Conservation (phyloP, 2,797 vertebrate genomes). For the Lagocephalus sceleratus region DNA sequence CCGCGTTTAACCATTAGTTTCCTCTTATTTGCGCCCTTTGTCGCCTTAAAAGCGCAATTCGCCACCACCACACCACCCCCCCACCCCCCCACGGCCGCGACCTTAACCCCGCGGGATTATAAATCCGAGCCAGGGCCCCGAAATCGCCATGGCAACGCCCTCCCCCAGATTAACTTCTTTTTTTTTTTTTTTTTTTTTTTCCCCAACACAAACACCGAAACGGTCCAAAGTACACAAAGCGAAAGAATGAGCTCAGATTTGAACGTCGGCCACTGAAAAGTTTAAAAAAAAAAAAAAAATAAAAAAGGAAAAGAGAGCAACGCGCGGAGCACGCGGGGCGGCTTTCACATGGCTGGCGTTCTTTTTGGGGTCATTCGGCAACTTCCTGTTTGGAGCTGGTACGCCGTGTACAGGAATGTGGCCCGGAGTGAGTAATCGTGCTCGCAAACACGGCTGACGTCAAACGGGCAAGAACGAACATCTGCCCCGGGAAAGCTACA, state of each 20-base stretch:
- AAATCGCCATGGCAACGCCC: not conserved
- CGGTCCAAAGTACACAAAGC: slow-evolving; percentile 1
- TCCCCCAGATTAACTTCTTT: too few species aligned
- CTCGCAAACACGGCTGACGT: slow-evolving; percentile 74
- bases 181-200: too few species aligned
- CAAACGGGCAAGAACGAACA: slow-evolving; percentile 67
- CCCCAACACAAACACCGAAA: not conserved
- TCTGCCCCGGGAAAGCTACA: slow-evolving; percentile 68
- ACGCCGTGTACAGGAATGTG: slow-evolving; percentile 70
- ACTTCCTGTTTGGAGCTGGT: slow-evolving; percentile 71
- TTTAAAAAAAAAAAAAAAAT: slow-evolving; percentile 3
- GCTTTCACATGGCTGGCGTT: slow-evolving; percentile 36
- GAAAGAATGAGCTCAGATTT: not conserved
- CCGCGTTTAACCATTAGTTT: not conserved
- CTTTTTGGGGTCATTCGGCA: slow-evolving; percentile 59
- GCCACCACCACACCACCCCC: too few species aligned
- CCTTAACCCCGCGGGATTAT: not conserved
- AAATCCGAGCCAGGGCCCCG: not conserved
- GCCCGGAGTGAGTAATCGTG: slow-evolving; percentile 73
- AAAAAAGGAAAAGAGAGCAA: not conserved
- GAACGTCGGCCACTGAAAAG: not conserved
- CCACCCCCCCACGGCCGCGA: too few species aligned
- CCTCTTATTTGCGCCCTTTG: not conserved
- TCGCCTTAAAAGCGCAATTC: not conserved
- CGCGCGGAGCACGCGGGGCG: slow-evolving; percentile 24